A percentile compares a stretch with the other conserved stretches of the same genome.
These are phyloP conservation scores for Drosophila pectinifera DNA, from an alignment of 1,140 invertebrate species.

Conservation along the genomic window DNA sequence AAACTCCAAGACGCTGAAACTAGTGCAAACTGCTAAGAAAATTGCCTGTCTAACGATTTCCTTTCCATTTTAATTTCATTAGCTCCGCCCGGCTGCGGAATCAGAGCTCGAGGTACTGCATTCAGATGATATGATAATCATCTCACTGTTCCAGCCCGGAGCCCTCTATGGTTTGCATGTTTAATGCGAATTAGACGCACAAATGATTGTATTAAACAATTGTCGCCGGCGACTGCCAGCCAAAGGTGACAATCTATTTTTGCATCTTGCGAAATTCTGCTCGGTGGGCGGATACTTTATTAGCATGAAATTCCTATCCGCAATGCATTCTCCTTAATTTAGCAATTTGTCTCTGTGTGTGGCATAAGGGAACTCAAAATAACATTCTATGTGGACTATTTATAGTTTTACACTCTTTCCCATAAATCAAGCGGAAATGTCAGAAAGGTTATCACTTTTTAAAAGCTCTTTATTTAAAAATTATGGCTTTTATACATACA, in stretches of 20 bases:
- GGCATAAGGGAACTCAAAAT: background rate
- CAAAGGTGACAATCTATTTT: constrained; percentile 54
- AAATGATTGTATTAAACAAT: constrained; percentile 39
- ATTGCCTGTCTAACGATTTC: constrained; percentile 55
- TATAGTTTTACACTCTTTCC: background rate
- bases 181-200: constrained; percentile 34
- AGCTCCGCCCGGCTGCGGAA: constrained; percentile 27
- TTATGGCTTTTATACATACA: background rate
- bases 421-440: constrained; percentile 19
- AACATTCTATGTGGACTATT: constrained; percentile 8
- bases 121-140: constrained; percentile 54
- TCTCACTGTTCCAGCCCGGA: constrained; percentile 11
- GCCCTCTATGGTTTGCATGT: constrained; percentile 25
- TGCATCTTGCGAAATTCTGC: constrained; percentile 16
- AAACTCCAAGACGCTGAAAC: constrained; percentile 13
- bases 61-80: constrained; percentile 57
- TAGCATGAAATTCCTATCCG: constrained; percentile 39
- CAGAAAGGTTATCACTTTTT: constrained; percentile 6
- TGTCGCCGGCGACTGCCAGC: constrained; percentile 18
- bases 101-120: constrained; percentile 37
- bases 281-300: constrained; percentile 35
- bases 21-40: constrained; percentile 56
- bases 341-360: constrained; percentile 16
- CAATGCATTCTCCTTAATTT: constrained; percentile 32
- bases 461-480: background rate